phyloP scores from a whole-genome alignment of 2,113 vertebrate genomes.

The Pluvianellus socialis region DNA sequence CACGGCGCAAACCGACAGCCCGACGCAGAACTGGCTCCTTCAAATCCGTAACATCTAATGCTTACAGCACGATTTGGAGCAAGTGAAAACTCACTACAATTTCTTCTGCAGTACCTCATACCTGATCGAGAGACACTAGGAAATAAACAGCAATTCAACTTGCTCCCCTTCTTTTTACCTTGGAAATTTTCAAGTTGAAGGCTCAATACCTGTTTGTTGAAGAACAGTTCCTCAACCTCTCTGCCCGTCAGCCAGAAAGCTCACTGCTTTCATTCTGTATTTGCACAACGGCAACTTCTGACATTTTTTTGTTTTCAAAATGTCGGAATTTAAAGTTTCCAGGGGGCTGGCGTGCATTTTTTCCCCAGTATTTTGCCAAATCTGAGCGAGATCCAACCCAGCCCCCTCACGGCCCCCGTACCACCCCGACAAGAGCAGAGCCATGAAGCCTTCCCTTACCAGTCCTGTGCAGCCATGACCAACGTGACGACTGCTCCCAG shows the following conservation, averaged over 20 bases:
- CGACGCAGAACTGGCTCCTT: neutral
- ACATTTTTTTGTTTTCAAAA: neutral
- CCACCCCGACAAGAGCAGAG: neutral
- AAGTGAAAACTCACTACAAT: neutral
- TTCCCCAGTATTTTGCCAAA: neutral
- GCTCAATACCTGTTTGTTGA: neutral
- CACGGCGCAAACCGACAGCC: neutral
- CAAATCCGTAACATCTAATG: rapidly evolving
- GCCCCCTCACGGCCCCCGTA: neutral
- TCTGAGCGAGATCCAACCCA: neutral
- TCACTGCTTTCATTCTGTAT: neutral
- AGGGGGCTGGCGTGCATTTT: too few species aligned
- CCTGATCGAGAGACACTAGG: neutral
- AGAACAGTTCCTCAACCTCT: neutral
- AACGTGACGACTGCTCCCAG: neutral
- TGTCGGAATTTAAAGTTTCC: neutral
- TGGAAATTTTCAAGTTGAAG: neutral
- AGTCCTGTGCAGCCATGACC: neutral
- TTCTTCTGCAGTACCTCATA: neutral
- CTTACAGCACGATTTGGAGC: neutral
- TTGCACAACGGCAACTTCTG: neutral
- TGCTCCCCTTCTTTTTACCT: neutral
- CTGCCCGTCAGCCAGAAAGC: neutral
- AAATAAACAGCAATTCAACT: neutral
- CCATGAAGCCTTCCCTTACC: rapidly evolving